Conservation (phyloP, 2,113 vertebrate genomes). For the Engraulis encrasicolus region DNA sequence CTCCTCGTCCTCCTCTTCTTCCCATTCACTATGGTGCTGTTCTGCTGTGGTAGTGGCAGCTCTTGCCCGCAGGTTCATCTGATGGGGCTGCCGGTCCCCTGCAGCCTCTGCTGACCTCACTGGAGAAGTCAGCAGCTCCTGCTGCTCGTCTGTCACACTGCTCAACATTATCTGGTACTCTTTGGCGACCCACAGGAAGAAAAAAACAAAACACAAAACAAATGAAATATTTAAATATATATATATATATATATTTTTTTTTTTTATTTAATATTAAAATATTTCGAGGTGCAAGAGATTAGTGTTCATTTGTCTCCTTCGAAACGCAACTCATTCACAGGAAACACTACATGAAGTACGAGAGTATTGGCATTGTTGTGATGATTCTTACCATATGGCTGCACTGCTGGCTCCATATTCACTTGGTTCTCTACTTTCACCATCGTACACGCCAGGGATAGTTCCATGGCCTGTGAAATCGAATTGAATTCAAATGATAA, state of each 20-base stretch:
- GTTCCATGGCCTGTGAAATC: neutral
- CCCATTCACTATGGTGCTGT: no score
- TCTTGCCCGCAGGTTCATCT: neutral
- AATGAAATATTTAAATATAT: no score
- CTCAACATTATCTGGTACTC: constrained; percentile 37
- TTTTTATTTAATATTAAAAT: no score
- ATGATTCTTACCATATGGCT: constrained; percentile 18
- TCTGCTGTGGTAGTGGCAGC: neutral
- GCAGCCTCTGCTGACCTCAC: neutral
- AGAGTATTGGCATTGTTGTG: no score
- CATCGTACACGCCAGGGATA: neutral
- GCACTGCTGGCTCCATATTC: neutral
- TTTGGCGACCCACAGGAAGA: constrained; percentile 28
- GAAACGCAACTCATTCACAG: no score
- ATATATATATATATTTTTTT: no score
- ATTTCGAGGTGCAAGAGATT: no score
- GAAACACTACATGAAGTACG: no score
- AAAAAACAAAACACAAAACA: no score
- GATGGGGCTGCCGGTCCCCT: neutral
- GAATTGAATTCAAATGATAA: no score
- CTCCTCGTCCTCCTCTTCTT: no score
- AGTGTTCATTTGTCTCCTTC: no score
- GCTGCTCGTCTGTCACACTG: neutral
- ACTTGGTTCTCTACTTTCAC: constrained; percentile 12
- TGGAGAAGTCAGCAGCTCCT: neutral